Percentiles rank a stretch among this genome's conserved stretches.
These are phyloP conservation scores for Aphodius sticticus DNA, from an alignment of 2,888 invertebrate genomes.

Conservation along the genomic window DNA sequence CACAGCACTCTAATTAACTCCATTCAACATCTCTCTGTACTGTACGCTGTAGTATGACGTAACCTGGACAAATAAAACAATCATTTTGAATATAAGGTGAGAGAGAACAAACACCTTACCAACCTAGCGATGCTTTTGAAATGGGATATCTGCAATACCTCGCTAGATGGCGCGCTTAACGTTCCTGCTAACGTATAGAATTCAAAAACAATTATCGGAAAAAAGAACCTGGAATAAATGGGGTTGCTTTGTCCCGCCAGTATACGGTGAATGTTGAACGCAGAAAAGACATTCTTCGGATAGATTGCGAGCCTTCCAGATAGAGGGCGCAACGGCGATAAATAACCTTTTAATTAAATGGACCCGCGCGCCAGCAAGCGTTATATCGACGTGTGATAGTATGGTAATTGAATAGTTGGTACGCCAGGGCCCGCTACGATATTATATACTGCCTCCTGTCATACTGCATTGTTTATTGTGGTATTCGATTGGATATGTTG, in stretches of 20 bases:
- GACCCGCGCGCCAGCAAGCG: neutral
- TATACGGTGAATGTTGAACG: neutral
- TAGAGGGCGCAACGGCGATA: conserved; percentile 4
- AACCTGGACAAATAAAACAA: neutral
- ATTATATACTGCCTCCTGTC: neutral
- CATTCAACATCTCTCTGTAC: too few relatives aligned
- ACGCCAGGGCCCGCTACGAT: neutral
- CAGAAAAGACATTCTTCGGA: neutral
- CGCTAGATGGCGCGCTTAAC: neutral
- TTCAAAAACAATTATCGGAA: neutral
- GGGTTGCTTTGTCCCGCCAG: neutral
- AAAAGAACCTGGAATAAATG: neutral
- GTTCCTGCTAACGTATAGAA: neutral
- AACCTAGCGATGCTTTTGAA: neutral
- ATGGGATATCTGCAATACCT: neutral
- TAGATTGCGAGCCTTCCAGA: neutral
- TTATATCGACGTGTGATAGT: neutral
- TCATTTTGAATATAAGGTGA: neutral
- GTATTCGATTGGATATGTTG: neutral
- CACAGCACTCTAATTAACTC: too few relatives aligned
- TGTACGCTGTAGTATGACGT: neutral
- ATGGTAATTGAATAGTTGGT: conserved; percentile 4
- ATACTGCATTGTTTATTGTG: neutral
- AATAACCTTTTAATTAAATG: neutral
- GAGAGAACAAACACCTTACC: neutral